Evolutionary conservation across 2,797 vertebrate species (phyloP), one percentile per base, ranked within the genome.

Genomic region (Sphaeramia orbicularis): DNA sequence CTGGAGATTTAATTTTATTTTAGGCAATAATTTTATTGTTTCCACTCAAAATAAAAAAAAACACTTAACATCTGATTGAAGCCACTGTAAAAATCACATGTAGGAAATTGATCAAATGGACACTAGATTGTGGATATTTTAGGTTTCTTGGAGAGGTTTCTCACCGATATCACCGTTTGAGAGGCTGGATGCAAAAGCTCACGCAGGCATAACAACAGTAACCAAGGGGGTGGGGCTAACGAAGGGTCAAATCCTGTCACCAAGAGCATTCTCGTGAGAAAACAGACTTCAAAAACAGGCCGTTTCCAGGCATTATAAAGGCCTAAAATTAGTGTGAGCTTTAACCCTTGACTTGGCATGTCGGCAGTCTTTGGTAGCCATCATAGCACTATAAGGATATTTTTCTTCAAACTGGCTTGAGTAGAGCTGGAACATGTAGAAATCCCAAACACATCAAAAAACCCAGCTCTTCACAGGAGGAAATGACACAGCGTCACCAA

Each of bases 401-500:
- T 18, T 5, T 21, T 42, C 38, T 54, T 36, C 44, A 30, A 49
- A 37, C 43, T 37, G 16, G 27, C 45, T 40, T 71, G 19, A 21
- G 19, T 15, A 54, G 36, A 53, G 30, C 53, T 75, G 68, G 59
- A 71, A 55, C 49, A 58, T 51, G 51, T 42, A 63, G 32, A 15
- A 50, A 54, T 61, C 47, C 65, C 41, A 43, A 70, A 78, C 57
- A 59, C 60, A 80, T 76, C 13, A 79, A 71, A 78, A 71, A 72
- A 59, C 0, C 1, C 24, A 4, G 48, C 59, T 68, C 52, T 60
- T 83, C 60, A 44, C 11, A 7, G 57, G 43, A 74, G 71, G 77
- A 89, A 88, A 85, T 81, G 66, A 86, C 79, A 75, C 62, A 67
- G 74, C 50, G 4, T 85, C 74, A 76, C 73, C 68, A 61, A 73